Base-by-base conservation (phyloP, 2,797 vertebrate species). In the Centroberyx gerrardi region DNA sequence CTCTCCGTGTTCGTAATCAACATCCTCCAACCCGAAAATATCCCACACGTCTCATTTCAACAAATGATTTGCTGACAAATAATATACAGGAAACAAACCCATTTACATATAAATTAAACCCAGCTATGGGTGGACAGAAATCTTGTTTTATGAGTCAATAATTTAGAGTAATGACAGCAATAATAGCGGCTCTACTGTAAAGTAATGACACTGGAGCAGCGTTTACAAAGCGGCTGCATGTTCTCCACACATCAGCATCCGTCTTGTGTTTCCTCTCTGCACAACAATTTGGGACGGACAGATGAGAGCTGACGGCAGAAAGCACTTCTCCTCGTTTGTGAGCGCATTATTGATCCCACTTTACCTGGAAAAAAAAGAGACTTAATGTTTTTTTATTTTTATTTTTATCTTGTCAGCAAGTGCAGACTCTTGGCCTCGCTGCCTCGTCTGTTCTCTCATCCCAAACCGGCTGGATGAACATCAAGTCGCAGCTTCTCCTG, bases 81-180 rank as follows among this genome's bases (percentile, higher is more conserved):
- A 90, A 86, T 85, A 78, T 81, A 81, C 75, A 62, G 78, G 79
- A 36, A 86, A 72, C 74, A 83, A 88, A 82, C 82, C 75, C 84
- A 93, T 94, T 94, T 92, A 88, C 92, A 94, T 93, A 89, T 88
- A 93, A 93, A 94, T 93, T 88, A 94, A 93, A 93, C 61, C 55
- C 68, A 60, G 75, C 67, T 17, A 60, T 38, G 68, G 89, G 72
- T 53, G 74, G 76, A 42, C 68, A 71, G 53, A 82, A 90, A 87
- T 51, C 55, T 52, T 49, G 68, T 38, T 42, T 90, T 90, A 91
- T 86, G 86, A 87, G 78, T 88, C 83, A 81, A 90, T 92, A 90
- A 92, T 85, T 92, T 80, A 85, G 85, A 88, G 82, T 84, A 85
- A 93, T 90, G 90, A 88, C 87, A 85, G 87, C 85, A 91, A 91